phyloP scores from a whole-genome alignment of 2,113 vertebrate species.

The Myanophis thanlyinensis region DNA sequence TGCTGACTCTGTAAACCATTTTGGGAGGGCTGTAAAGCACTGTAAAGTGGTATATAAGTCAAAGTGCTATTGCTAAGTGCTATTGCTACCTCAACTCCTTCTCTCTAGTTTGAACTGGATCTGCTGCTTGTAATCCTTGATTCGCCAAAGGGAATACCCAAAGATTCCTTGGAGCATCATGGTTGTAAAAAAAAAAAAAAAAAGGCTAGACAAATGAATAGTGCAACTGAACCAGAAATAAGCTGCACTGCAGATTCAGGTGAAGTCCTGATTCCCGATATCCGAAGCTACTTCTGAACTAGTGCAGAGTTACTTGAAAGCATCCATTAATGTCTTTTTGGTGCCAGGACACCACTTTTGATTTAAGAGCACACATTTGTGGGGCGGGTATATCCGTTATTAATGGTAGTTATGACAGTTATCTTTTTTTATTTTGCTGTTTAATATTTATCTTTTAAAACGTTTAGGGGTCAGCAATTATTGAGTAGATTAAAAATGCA shows the following conservation, averaged over 20 bases:
- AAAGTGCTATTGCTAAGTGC: too few relatives aligned
- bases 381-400: not conserved
- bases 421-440: not conserved
- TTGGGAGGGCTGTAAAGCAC: too few relatives aligned
- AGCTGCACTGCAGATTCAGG: not conserved
- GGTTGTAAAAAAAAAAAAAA: not conserved
- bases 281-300: not conserved
- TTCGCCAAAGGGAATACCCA: not conserved
- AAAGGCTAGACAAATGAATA: not conserved
- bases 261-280: not conserved
- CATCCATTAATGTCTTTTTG: not conserved
- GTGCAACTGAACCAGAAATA: not conserved
- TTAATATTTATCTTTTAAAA: not conserved
- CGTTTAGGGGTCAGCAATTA: not conserved
- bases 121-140: not conserved
- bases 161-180: not conserved
- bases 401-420: not conserved
- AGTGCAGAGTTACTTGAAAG: not conserved
- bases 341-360: not conserved
- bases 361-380: not conserved
- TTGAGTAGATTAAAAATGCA: not conserved
- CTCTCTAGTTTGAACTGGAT: not conserved
- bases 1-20: too few relatives aligned
- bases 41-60: too few relatives aligned
- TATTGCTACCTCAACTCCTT: not conserved